Evolutionary conservation across 1,140 invertebrate species (phyloP).

Genomic region (Sipha flava): DNA sequence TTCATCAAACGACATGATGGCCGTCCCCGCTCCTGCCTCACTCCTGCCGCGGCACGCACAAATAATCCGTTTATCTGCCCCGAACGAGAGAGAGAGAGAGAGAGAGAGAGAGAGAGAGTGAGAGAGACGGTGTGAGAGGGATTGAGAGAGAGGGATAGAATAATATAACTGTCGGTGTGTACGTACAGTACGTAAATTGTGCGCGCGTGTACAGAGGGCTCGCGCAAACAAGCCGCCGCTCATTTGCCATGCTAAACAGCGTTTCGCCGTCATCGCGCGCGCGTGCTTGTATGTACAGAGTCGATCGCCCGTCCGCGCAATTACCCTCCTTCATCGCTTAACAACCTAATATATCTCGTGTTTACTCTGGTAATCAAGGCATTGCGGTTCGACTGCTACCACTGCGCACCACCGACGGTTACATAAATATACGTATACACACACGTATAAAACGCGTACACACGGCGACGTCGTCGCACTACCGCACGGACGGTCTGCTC

Average conservation of each 20-base stretch:
- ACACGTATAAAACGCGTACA: neutral
- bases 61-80: neutral
- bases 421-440: neutral
- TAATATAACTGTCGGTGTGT: neutral
- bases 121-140: too few species aligned
- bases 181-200: neutral
- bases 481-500: neutral
- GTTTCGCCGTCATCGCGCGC: neutral
- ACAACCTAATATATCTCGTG: conserved; percentile 28
- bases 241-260: conserved; percentile 32
- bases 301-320: conserved; percentile 23
- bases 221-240: conserved; percentile 21
- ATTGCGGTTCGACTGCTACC: conserved; percentile 23
- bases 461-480: too few species aligned
- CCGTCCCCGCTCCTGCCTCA: neutral
- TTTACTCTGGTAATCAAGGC: conserved; percentile 33
- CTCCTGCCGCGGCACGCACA: neutral
- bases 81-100: neutral
- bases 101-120: neutral
- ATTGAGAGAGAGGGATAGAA: too few species aligned
- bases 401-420: neutral
- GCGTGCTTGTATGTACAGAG: neutral
- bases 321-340: conserved; percentile 31
- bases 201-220: neutral
- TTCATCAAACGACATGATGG: conserved; percentile 32